phyloP scores from a whole-genome alignment of 2,888 invertebrate genomes.

The Cantharis nigra region DNA sequence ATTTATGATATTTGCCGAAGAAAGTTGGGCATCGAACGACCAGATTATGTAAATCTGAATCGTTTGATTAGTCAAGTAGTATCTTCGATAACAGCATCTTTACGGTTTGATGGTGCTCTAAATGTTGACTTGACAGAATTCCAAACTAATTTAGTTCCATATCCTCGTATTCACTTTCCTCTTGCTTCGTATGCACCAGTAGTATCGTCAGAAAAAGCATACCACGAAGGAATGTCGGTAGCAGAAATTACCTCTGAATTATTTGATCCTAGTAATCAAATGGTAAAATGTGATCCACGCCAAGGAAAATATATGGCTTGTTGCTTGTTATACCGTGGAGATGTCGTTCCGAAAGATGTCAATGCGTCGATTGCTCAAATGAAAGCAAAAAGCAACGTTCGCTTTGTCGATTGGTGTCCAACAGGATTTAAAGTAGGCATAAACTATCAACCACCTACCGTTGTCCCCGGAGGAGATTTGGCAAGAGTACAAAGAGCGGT shows the following conservation, averaged over 20 bases:
- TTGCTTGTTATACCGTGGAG: conserved; percentile 84
- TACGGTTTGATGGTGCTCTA: conserved; percentile 85
- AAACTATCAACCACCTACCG: conserved; percentile 73
- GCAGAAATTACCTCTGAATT: conserved; percentile 84
- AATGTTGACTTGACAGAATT: conserved; percentile 91
- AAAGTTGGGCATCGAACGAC: conserved; percentile 81
- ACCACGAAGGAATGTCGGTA: conserved; percentile 77
- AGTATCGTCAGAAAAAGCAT: conserved; percentile 73
- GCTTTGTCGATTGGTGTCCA: conserved; percentile 95
- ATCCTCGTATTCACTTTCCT: conserved; percentile 91
- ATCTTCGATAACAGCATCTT: conserved; percentile 84
- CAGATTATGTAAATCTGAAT: conserved; percentile 84
- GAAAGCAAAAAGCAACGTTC: conserved; percentile 75
- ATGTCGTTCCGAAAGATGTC: conserved; percentile 88
- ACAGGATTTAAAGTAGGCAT: conserved; percentile 84
- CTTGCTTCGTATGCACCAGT: conserved; percentile 74
- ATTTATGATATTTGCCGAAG: conserved; percentile 90
- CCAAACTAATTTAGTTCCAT: conserved; percentile 90
- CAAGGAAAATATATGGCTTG: conserved; percentile 90
- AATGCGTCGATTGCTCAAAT: conserved; percentile 81
- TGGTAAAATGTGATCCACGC: conserved; percentile 87
- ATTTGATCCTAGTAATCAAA: conserved; percentile 88
- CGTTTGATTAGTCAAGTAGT: conserved; percentile 84
- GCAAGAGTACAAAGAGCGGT: conserved; percentile 85
- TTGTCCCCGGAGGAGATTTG: conserved; percentile 76